Evolutionary conservation across 2,888 invertebrate genomes (phyloP).

Genomic region (Dascillus cervinus): DNA sequence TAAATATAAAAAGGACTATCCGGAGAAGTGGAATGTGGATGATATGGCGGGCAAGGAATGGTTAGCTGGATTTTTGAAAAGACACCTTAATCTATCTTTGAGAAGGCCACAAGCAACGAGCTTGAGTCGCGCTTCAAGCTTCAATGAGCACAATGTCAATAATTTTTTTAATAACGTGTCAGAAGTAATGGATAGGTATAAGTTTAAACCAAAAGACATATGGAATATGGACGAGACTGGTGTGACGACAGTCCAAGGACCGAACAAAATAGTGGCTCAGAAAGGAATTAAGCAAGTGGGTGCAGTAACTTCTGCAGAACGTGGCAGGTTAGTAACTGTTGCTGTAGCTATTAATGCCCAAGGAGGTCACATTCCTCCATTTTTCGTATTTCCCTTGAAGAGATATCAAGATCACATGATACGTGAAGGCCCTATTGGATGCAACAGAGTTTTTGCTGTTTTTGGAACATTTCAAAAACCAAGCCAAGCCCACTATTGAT

Average conservation of each 20-base stretch:
- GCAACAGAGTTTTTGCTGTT: no score
- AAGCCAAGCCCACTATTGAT: slow-evolving; percentile 2
- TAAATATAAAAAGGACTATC: slow-evolving; percentile 1
- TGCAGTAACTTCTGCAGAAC: slow-evolving; percentile 32
- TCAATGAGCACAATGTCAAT: slow-evolving; percentile 22
- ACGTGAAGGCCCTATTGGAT: no score
- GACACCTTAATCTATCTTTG: slow-evolving; percentile 15
- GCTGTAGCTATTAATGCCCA: no score
- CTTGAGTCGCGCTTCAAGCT: slow-evolving; percentile 22
- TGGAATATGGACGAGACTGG: slow-evolving; percentile 37
- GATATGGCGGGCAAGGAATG: slow-evolving; percentile 5
- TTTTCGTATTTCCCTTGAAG: no score
- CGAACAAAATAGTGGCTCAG: slow-evolving; percentile 30
- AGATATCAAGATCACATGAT: no score
- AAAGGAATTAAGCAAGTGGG: slow-evolving; percentile 35
- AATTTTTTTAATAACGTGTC: slow-evolving; percentile 20
- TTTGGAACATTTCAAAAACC: slow-evolving; percentile 1
- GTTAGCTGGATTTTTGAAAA: slow-evolving; percentile 1
- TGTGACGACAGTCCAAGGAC: slow-evolving; percentile 35
- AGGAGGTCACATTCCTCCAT: no score
- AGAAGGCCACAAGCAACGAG: slow-evolving; percentile 26
- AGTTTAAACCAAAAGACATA: slow-evolving; percentile 24
- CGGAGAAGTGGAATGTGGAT: slow-evolving; percentile 3
- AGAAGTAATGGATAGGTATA: slow-evolving; percentile 16
- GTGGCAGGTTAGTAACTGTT: slow-evolving; percentile 14